Evolutionary conservation across 2,113 vertebrate genomes (phyloP), one percentile per base, ranked within the genome.

Genomic region (Cricetomys ansorgei): DNA sequence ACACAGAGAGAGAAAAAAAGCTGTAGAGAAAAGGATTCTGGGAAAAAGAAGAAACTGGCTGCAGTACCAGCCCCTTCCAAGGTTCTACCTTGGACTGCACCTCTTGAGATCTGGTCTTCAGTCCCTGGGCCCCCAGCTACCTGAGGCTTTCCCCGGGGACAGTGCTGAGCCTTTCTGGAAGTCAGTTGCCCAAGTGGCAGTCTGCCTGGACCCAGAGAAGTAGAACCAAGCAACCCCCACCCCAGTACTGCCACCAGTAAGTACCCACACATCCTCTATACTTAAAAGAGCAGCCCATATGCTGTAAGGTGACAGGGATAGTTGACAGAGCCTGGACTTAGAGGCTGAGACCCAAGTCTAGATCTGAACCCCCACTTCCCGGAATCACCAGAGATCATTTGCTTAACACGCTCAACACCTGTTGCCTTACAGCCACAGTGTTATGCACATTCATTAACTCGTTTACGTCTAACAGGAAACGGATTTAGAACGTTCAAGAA

Each of bases 1-100:
- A 96, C 91, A n/a, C n/a, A n/a, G n/a, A n/a, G n/a, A n/a, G n/a
- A 3, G 96, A 98, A 97, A 96, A 97, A 98, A 97, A 98, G 97
- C 97, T 88, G 3, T 87, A 75, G 97, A 96, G 98, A 97, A 84
- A 92, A 94, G 94, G 98, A 97, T 97, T 94, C 95, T 70, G 92
- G 97, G 93, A 90, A 96, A 97, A 96, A 97, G 96, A 97, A 89
- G 92, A 91, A 97, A 76, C 85, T n/a, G 5, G 29, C 92, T 96
- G 34, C 1, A 10, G 16, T 12, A 65, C 45, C 89, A 53, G 0
- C 8, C 4, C 55, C 40, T 90, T 9, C 50, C 77, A 53, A 17
- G 64, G 15, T n/a, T 69, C 87, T 77, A 67, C 87, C 3, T 67
- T 73, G 29, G 3, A 31, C 2, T 59, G 53, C 37, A 59, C 62